Evolutionary conservation across 1,140 invertebrate species (phyloP).

Genomic region (Mamestra configurata): DNA sequence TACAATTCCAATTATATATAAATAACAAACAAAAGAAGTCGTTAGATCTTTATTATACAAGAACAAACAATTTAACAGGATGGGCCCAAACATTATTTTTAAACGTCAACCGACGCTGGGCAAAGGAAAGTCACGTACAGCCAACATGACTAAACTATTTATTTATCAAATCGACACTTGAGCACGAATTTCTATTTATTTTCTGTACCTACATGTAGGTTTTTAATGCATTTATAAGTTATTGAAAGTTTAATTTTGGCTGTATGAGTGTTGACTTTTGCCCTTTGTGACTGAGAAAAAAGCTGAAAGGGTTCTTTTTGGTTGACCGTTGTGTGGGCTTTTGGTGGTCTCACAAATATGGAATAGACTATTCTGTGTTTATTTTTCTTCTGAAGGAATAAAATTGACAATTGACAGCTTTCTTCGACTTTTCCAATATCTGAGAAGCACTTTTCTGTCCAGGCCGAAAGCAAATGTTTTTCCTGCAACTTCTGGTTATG

Average conservation of each 20-base stretch:
- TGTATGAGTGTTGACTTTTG: constrained; percentile 36
- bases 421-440: no score
- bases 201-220: constrained; percentile 55
- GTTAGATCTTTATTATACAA: constrained; percentile 24
- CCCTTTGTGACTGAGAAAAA: constrained; percentile 34
- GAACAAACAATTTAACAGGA: constrained; percentile 46
- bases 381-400: no score
- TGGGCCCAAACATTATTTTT: constrained; percentile 54
- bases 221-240: constrained; percentile 79
- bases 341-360: not conserved
- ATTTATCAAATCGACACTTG: constrained; percentile 69
- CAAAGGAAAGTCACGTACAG: constrained; percentile 69
- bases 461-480: no score
- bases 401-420: no score
- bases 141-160: constrained; percentile 67
- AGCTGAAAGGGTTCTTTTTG: constrained; percentile 10
- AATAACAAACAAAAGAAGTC: constrained; percentile 22
- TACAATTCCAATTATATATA: constrained; percentile 22
- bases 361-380: constrained; percentile 14
- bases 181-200: constrained; percentile 72
- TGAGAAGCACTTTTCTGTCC: no score
- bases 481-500: no score
- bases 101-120: constrained; percentile 47
- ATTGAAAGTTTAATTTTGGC: constrained; percentile 56
- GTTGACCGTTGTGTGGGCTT: not conserved